phyloP scores from a whole-genome alignment of 2,797 vertebrate genomes.

The Sphenopsis melanotis region DNA sequence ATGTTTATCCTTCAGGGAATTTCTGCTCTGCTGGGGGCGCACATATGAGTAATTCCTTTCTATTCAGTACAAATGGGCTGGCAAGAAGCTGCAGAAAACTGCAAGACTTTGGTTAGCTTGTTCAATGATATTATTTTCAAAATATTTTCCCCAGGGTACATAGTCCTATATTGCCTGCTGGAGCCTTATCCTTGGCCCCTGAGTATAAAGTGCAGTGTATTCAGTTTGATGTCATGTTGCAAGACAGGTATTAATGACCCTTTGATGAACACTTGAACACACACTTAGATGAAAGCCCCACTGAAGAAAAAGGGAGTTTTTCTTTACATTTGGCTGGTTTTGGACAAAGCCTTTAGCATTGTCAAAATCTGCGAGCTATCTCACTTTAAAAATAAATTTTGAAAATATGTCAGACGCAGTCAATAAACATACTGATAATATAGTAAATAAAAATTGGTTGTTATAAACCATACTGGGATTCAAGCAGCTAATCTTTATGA shows the following conservation, averaged over 20 bases:
- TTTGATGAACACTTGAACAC: not conserved
- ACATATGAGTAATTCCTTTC: not conserved
- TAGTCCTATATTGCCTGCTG: not conserved
- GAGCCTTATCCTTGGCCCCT: not conserved
- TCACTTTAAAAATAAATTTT: not conserved
- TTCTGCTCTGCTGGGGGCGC: not conserved
- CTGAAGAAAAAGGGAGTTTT: not conserved
- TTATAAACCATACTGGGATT: not conserved
- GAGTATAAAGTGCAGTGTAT: not conserved
- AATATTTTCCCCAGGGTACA: not conserved
- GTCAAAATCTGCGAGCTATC: not conserved
- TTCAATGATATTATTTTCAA: not conserved
- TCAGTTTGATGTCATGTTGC: not conserved
- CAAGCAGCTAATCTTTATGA: not conserved
- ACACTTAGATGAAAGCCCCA: not conserved
- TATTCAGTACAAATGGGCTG: not conserved
- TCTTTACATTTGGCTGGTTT: not conserved
- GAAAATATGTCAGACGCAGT: not conserved
- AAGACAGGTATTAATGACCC: not conserved
- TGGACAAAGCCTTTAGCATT: not conserved
- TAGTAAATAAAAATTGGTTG: not conserved
- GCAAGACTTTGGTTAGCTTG: not conserved
- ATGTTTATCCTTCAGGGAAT: not conserved
- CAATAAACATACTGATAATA: not conserved
- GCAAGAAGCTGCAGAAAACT: not conserved